Evolutionary conservation across 2,113 vertebrate species (phyloP).

Genomic region (Hucho hucho): DNA sequence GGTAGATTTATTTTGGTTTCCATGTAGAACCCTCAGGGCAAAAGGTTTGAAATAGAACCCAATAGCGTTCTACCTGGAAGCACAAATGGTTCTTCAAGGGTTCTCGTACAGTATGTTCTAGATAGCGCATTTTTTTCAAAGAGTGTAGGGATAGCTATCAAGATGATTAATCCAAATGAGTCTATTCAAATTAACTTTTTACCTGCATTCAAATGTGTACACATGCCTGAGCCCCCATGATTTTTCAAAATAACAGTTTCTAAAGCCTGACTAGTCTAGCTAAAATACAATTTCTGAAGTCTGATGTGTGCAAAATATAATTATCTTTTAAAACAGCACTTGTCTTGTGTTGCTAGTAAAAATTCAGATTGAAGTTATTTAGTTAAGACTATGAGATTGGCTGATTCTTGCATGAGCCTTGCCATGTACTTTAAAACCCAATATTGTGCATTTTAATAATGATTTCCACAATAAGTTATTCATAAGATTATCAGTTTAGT

Average conservation of each 20-base stretch:
- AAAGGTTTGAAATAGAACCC: no score
- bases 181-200: conserved; percentile 9
- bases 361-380: background rate
- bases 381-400: background rate
- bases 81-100: no score
- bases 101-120: no score
- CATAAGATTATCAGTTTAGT: background rate
- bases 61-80: no score
- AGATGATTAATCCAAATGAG: conserved; percentile 14
- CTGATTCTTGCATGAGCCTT: background rate
- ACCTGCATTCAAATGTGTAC: conserved; percentile 12
- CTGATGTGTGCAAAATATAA: background rate
- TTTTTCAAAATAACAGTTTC: conserved; percentile 12
- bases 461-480: background rate
- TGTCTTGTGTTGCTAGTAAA: background rate
- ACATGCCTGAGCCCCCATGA: background rate
- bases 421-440: background rate
- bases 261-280: conserved; percentile 7
- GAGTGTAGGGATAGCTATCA: conserved; percentile 13
- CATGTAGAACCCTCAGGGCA: no score
- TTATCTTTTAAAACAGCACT: background rate
- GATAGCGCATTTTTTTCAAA: no score
- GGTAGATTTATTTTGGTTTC: no score
- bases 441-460: background rate
- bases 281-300: background rate